These are phyloP conservation scores for Leuciscus waleckii DNA, from an alignment of 2,797 vertebrate species.

Conservation along the genomic window DNA sequence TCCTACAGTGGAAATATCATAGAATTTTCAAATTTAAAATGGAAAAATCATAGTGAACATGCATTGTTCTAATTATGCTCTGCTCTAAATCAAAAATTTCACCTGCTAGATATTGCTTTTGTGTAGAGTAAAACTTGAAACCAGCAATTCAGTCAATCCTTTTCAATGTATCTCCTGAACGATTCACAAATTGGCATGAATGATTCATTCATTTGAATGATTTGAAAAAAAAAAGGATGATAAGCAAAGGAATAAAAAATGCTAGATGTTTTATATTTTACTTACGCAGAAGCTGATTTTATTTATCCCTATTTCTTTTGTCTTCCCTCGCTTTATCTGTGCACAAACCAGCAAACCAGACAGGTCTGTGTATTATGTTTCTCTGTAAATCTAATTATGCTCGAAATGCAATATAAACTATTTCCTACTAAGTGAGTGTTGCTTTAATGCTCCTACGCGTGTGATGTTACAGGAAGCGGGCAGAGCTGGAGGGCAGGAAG, in stretches of 20 bases:
- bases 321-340: conserved; percentile 76
- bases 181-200: background rate
- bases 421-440: conserved; percentile 48
- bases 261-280: background rate
- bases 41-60: background rate
- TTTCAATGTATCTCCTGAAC: background rate
- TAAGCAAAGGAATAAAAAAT: background rate
- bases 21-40: background rate
- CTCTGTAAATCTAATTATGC: conserved; percentile 37
- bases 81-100: background rate
- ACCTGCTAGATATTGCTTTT: background rate
- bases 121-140: background rate
- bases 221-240: background rate
- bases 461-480: conserved; percentile 86
- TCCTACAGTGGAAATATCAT: background rate
- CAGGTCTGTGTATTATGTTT: conserved; percentile 85
- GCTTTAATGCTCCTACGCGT: conserved; percentile 34
- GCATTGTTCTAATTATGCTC: background rate
- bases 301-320: conserved; percentile 74
- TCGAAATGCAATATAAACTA: conserved; percentile 46
- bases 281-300: conserved; percentile 64
- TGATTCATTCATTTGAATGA: background rate
- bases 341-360: conserved; percentile 94
- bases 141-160: background rate
- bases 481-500: conserved; percentile 95